Base-by-base conservation (phyloP, 2,113 vertebrate species). In the Garra rufa region DNA sequence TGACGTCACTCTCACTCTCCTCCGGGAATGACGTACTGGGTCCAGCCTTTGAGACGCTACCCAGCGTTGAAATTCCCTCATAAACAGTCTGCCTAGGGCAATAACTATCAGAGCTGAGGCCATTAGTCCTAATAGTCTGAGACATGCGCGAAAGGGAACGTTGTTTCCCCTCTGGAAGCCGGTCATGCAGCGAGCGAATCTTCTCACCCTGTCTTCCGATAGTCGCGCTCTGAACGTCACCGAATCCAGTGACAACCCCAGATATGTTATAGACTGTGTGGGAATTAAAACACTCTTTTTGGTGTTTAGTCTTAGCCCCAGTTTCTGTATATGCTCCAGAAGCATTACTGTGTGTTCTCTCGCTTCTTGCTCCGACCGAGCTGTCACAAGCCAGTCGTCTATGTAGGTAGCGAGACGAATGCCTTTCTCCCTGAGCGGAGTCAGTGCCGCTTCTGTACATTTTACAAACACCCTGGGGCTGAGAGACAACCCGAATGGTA, bases 31-130 rank as follows among this genome's bases (percentile, higher is more conserved):
- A 34, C 34, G 34, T 34, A 34, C 34, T 34, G 34, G 34, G 34
- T 34, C 34, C 34, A 34, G 34, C 34, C 34, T 4, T 34, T 34
- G 34, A 34, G 34, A 34, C 34, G 34, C 34, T 34, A 34, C 34
- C 34, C 34, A 34, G 34, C 34, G 34, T 34, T 34, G 34, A 34
- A 34, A 34, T 34, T 46, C 79, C 15, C 63, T 30, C 79, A 81
- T 81, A 15, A 17, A 10, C 26, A 81, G 19, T 30, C 44, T 28
- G 8, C 65, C 63, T 19, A 34, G 9, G 9, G 52, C 30, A 41
- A 78, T 59, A 2, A 78, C 76, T 38, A 82, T 69, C 26, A 82
- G 41, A 6, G 63, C 63, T 21, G 24, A 69, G 28, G 46, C 43
- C 26, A 69, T 69, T 26, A 82, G 48, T 24, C 63, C 26, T 30